Percentiles rank a stretch among this genome's conserved stretches.
Evolutionary conservation across 2,888 invertebrate genomes (phyloP).

Genomic region (Belgica antarctica): DNA sequence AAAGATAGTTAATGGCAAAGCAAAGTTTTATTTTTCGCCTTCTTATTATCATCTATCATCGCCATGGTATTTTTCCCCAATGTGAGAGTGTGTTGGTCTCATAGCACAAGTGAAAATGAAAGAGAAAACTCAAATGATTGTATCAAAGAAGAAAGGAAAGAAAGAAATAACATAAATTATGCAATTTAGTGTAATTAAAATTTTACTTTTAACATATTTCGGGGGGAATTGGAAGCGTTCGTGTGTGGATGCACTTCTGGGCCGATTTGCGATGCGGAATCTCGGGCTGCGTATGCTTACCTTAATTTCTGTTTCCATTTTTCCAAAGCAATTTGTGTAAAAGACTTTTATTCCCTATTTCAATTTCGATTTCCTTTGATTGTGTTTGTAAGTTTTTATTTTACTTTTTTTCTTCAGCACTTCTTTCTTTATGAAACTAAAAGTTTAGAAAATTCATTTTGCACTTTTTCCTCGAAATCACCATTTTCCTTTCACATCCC

Average conservation of each 20-base stretch:
- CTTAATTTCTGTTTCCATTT: slow-evolving; percentile 22
- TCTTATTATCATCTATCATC: slow-evolving; percentile 26
- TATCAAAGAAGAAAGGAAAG: slow-evolving; percentile 1
- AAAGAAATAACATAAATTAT: slow-evolving; percentile 30
- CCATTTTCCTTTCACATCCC: not conserved
- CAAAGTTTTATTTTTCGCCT: slow-evolving; percentile 12
- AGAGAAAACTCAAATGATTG: slow-evolving; percentile 29
- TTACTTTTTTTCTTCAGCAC: not conserved
- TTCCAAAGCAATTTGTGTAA: slow-evolving; percentile 17
- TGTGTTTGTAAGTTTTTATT: slow-evolving; percentile 3
- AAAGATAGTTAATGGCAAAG: not conserved
- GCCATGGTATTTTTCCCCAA: slow-evolving; percentile 20
- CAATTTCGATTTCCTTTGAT: not conserved
- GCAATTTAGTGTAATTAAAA: slow-evolving; percentile 23
- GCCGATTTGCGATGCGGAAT: not conserved
- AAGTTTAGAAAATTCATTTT: slow-evolving; percentile 11
- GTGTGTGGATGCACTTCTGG: not conserved
- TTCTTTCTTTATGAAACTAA: slow-evolving; percentile 9
- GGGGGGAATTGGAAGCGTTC: not conserved
- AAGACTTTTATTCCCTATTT: not conserved
- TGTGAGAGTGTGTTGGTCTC: not conserved
- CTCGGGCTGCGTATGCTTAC: not conserved
- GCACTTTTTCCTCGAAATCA: not conserved
- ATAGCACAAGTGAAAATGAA: slow-evolving; percentile 20
- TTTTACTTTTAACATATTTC: not conserved